Evolutionary conservation across 2,797 vertebrate genomes (phyloP).

Genomic region (Benthosema pterotum): DNA sequence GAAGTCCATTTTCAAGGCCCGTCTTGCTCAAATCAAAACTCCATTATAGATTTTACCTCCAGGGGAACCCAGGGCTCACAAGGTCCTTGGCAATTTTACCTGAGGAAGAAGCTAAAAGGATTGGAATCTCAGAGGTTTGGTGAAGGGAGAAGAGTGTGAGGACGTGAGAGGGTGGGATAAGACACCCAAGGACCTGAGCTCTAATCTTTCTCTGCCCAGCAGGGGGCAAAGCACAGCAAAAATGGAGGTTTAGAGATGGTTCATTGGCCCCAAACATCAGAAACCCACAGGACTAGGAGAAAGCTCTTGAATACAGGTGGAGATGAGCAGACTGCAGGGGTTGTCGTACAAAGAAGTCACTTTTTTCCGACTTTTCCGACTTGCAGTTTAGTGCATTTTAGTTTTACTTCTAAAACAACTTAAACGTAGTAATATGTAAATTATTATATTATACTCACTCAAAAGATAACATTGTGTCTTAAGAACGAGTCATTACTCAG

Average conservation of each 20-base stretch:
- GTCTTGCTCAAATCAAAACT: constrained; percentile 81
- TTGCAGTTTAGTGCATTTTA: too few relatives aligned
- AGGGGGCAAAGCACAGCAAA: constrained; percentile 85
- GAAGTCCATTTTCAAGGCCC: constrained; percentile 83
- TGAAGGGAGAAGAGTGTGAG: constrained; percentile 72
- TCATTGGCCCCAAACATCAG: constrained; percentile 83
- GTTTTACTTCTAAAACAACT: too few relatives aligned
- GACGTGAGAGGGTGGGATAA: constrained; percentile 72
- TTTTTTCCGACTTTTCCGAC: too few relatives aligned
- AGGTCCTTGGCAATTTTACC: constrained; percentile 85
- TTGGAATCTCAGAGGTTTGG: constrained; percentile 71
- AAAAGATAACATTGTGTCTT: too few relatives aligned
- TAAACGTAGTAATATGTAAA: too few relatives aligned
- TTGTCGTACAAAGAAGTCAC: too few relatives aligned
- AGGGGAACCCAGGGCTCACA: constrained; percentile 79
- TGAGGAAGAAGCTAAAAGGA: constrained; percentile 86
- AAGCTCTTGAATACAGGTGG: constrained; percentile 71
- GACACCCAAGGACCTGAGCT: constrained; percentile 86
- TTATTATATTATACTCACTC: too few relatives aligned
- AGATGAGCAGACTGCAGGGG: constrained; percentile 45
- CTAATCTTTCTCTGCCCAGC: constrained; percentile 88
- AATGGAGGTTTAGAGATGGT: constrained; percentile 91
- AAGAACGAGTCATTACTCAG: too few relatives aligned
- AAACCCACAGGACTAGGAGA: constrained; percentile 81
- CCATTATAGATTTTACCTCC: constrained; percentile 86